Base-by-base conservation (phyloP, 2,113 vertebrate species). In the Melanostigma gelatinosum region DNA sequence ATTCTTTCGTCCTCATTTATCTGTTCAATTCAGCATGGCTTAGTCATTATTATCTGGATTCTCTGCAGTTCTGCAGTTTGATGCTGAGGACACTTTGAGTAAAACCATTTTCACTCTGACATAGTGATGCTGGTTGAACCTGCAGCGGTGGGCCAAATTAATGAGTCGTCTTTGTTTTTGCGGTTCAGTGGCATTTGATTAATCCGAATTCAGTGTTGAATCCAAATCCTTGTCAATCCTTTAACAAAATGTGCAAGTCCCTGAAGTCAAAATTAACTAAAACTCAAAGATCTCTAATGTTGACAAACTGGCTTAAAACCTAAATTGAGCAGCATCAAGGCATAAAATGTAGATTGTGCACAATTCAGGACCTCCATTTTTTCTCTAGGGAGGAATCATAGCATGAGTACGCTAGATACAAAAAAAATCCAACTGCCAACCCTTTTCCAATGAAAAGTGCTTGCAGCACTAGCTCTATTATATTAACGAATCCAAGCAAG, bases 1-100 rank as follows among this genome's bases (percentile, higher is more conserved):
- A 80, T 52, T 69, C 18, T 82, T 24, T 72, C 46, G 55, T 66
- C 75, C 24, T 77, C 61, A 65, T 70, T 78, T 70, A 57, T 72
- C 27, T 77, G 54, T 68, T 73, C 66, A 67, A n/a, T 64, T 66
- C 71, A 65, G 52, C 38, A 29, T 40, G 52, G 48, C 69, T 83
- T 61, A 48, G 16, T 70, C 63, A 48, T 88, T 85, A 65, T 74
- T 77, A 65, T 74, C 75, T 77, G 72, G n/a, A 60, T 67, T 75
- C 36, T 55, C 24, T 24, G n/a, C 13, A 44, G 4, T 61, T 57
- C 15, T 63, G 52, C 34, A 46, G 4, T 75, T 74, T 70, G 24
- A 84, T 83, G 44, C 58, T 13, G 32, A 67, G 57, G 13, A 83
- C 44, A 60, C 38, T 10, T 55, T 24, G 8, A 58, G 48, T 75